A percentile compares a stretch with the other conserved stretches of the same genome.
phyloP scores from a whole-genome alignment of 2,113 vertebrate species.

The Callipepla californica region DNA sequence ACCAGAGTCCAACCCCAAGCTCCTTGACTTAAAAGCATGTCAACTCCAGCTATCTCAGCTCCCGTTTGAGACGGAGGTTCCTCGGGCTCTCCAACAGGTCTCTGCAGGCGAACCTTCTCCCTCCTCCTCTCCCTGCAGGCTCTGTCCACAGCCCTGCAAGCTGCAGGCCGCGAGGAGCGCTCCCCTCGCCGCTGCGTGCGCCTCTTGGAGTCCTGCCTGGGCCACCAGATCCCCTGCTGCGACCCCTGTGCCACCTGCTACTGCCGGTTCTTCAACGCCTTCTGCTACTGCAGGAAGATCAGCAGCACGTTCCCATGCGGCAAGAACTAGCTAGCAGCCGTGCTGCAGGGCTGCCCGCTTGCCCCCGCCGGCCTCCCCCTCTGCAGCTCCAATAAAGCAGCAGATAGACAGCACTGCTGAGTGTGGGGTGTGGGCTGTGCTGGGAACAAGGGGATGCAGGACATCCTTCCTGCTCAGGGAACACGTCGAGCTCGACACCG shows the following conservation, averaged over 20 bases:
- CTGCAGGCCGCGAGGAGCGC: constrained; percentile 82
- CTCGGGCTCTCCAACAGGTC: accelerated
- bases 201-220: constrained; percentile 92
- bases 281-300: constrained; percentile 94
- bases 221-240: constrained; percentile 91
- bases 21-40: neutral
- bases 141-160: constrained; percentile 65
- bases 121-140: constrained; percentile 68
- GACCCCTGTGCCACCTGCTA: constrained; percentile 95
- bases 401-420: neutral
- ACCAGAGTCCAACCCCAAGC: neutral
- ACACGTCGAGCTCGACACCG: neutral
- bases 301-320: constrained; percentile 78
- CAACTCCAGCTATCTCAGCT: neutral
- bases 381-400: constrained; percentile 52
- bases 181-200: constrained; percentile 89
- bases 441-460: neutral
- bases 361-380: neutral
- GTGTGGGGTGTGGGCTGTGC: neutral
- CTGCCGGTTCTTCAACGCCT: constrained; percentile 96
- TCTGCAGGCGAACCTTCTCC: neutral
- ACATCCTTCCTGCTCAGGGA: neutral
- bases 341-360: accelerated
- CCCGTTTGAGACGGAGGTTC: neutral
- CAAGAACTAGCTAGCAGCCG: constrained; percentile 69